Evolutionary conservation across 1,140 invertebrate genomes (phyloP), one percentile per base, ranked within the genome.

Genomic region (Alviniconcha marisindica): DNA sequence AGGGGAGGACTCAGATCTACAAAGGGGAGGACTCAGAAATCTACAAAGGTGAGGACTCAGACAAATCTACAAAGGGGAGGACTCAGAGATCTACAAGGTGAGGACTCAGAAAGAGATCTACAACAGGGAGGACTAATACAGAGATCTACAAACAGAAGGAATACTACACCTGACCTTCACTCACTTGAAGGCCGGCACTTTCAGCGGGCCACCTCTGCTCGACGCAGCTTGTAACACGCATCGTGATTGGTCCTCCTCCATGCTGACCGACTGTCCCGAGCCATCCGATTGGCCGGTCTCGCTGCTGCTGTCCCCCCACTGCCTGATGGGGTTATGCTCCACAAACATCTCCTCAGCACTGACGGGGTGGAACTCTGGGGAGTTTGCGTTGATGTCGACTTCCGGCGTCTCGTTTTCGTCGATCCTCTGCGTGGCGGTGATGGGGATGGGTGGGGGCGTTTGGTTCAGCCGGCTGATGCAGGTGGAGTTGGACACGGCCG

Each of bases 341-440:
- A 80, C 56, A 38, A 80, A 40, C 77, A 78, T 36, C 33, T 36
- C 33, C 48, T 78, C 51, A 3, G 5, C 31, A 7, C 33, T 15
- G 71, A 7, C 28, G 24, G 71, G 71, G n/a, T 79, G 82, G 63
- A 63, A 83, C 56, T 78, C 76, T 15, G 82, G 82, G 10, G 82
- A 83, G 76, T 83, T 83, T 24, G 82, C 82, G 69, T 83, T 83
- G 69, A 83, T 83, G 66, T 83, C 82, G 38, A 83, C 76, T n/a
- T 78, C 63, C 12, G 77, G 42, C 14, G 48, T 28, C n/a, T 31
- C 24, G 36, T 56, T 51, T 31, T 5, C 24, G 56, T 51, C 38
- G 14, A 21, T 38, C 21, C 33, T 21, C 69, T 71, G 31, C 12
- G 56, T 31, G 40, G 56, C 28, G 40, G 18, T 24, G 5, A 33